phyloP scores from a whole-genome alignment of 92 coral and sea anemone genomes.

The Epizoanthus rinbou region DNA sequence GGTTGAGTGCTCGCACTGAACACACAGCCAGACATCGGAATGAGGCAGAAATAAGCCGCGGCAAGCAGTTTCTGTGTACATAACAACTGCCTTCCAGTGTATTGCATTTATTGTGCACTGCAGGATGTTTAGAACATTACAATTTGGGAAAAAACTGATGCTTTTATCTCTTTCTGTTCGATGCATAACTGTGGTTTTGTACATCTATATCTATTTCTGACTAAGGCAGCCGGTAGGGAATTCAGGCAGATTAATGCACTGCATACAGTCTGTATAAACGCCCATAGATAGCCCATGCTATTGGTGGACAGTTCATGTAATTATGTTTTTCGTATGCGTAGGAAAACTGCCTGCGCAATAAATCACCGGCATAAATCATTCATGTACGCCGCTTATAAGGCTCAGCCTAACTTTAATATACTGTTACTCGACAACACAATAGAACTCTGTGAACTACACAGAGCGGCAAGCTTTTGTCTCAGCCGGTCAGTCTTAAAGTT shows the following conservation, averaged over 20 bases:
- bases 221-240: not conserved
- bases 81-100: not conserved
- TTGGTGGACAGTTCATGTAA: slow-evolving; percentile 6
- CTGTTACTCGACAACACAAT: slow-evolving; percentile 6
- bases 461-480: not conserved
- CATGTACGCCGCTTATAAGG: slow-evolving; percentile 23
- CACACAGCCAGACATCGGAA: slow-evolving; percentile 39
- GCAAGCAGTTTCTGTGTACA: not conserved
- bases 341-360: slow-evolving; percentile 17
- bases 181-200: slow-evolving; percentile 7
- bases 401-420: not conserved
- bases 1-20: not conserved
- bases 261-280: not conserved
- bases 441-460: slow-evolving; percentile 15
- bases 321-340: slow-evolving; percentile 2
- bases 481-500: not conserved
- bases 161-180: slow-evolving; percentile 22
- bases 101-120: slow-evolving; percentile 29
- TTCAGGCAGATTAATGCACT: slow-evolving; percentile 7
- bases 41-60: slow-evolving; percentile 3
- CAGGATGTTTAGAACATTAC: slow-evolving; percentile 38
- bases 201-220: not conserved
- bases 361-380: slow-evolving; percentile 34
- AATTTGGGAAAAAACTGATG: slow-evolving; percentile 30
- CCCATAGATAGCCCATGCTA: not conserved